Percentiles rank a stretch among this genome's conserved stretches.
These are phyloP conservation scores for Lepisosteus oculatus DNA, from an alignment of 2,113 vertebrate species.

Conservation along the genomic window DNA sequence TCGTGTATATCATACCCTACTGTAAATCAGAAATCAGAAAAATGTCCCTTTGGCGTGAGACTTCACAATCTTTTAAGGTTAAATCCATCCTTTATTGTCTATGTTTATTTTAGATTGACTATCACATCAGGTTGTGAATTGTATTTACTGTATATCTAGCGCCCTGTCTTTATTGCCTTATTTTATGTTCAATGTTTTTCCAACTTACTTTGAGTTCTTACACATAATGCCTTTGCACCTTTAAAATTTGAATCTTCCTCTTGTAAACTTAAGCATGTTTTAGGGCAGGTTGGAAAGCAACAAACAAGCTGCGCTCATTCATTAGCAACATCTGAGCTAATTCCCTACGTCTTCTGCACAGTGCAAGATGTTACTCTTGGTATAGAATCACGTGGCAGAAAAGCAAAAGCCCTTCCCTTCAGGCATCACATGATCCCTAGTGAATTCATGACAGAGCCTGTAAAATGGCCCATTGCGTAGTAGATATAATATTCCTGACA, in stretches of 20 bases:
- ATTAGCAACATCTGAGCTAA: neutral
- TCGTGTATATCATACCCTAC: no score
- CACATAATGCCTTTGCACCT: neutral
- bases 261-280: neutral
- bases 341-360: neutral
- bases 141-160: no score
- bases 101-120: no score
- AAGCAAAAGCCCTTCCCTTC: conserved; percentile 38
- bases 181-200: no score
- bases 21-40: no score
- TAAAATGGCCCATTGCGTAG: conserved; percentile 26
- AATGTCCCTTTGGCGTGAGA: no score
- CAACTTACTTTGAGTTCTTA: no score
- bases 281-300: neutral
- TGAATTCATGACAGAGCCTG: conserved; percentile 33
- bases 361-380: neutral
- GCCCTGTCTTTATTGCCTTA: no score
- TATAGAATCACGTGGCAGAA: conserved; percentile 30
- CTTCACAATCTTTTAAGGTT: no score
- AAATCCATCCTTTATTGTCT: no score
- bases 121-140: no score
- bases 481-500: conserved; percentile 56
- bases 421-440: conserved; percentile 30
- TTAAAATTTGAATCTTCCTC: neutral
- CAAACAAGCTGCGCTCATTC: neutral